Base-by-base conservation (phyloP, 1,140 invertebrate species). In the Pteromalus puparum region DNA sequence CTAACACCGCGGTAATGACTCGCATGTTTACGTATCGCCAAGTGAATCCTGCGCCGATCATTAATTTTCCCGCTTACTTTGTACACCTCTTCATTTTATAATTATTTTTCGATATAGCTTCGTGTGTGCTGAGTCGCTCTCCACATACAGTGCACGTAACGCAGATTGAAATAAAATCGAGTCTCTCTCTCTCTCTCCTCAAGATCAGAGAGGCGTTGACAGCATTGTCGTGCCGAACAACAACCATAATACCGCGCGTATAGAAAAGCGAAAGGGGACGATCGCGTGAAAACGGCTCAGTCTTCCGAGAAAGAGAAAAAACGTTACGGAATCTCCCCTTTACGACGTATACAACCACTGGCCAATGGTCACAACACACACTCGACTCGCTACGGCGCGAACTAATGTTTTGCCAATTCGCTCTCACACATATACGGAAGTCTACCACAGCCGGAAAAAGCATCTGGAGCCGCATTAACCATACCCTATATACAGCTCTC, bases 361-460 rank as follows among this genome's bases (percentile, higher is more conserved):
- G 5, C 48, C 46, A 85, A 68, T 68, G 72, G 72, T 85, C 83
- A 85, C 48, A 81, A 76, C 53, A 61, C 83, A 34, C 78, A 76
- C 83, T 76, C 83, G 72, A 61, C 6, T 26, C 21, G 3, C 46
- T 34, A 18, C n/a, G 48, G 21, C 30, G 81, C 48, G 65, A 70
- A 72, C 18, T 68, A 67, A 74, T 84, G 83, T 84, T 84, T 84
- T 80, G 83, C 77, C 77, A 84, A 84, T 80, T 84, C 67, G 12
- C 28, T 18, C 15, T 4, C 24, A 13, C 7, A 3, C 15, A 34
- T 13, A 46, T 2, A 21, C 46, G 28, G 46, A 9, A 38, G 12
- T 18, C 5, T 6, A n/a, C 65, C 21, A n/a, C 65, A 68, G 65
- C 65, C 65, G 42, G 46, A 65, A 80, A 84, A 85, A 75, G 30